Base-by-base conservation (phyloP, 2,888 invertebrate genomes). In the Ichneumon xanthorius region DNA sequence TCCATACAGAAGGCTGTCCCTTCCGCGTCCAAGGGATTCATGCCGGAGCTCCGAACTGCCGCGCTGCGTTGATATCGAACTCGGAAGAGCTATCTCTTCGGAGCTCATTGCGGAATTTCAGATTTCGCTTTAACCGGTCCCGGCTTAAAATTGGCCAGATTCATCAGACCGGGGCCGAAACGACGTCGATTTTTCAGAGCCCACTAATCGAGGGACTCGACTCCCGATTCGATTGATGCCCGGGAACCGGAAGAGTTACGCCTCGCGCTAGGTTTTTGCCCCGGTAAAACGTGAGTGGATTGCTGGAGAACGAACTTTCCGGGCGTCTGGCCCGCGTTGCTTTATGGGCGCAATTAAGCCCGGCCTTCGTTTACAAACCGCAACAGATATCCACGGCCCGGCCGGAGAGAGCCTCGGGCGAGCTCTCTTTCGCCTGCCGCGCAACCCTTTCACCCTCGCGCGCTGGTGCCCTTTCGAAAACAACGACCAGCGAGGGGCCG, bases 311-410 rank as follows among this genome's bases (percentile, higher is more conserved):
- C 75, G 50, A 87, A 85, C 48, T n/a, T 79, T 45, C 40, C 85
- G 61, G 53, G 65, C 70, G 63, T 45, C 70, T 65, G 77, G 70
- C 76, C 76, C 63, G 70, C 70, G 84, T 37, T 84, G 84, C 80
- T 89, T 85, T 88, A 88, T 85, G 86, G 67, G 50, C 63, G 88
- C 87, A 91, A 91, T 91, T 90, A 90, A 90, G 88, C 84, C 61
- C 83, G 86, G 84, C 80, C 76, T 85, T 85, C 84, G 87, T 86
- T 86, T 85, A 82, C 85, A 84, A 89, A 91, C 90, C 90, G 87
- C 90, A 89, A 89, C 89, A 88, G 88, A 90, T 89, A 88, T 89
- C 84, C 85, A 83, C 80, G 70, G 76, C 65, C 68, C 61, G 37
- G 70, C 82, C 73, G 14, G 71, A 9, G 16, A 50, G 55, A 22